Conservation (phyloP, 1,140 invertebrate species). For the Heliconius melpomene region DNA sequence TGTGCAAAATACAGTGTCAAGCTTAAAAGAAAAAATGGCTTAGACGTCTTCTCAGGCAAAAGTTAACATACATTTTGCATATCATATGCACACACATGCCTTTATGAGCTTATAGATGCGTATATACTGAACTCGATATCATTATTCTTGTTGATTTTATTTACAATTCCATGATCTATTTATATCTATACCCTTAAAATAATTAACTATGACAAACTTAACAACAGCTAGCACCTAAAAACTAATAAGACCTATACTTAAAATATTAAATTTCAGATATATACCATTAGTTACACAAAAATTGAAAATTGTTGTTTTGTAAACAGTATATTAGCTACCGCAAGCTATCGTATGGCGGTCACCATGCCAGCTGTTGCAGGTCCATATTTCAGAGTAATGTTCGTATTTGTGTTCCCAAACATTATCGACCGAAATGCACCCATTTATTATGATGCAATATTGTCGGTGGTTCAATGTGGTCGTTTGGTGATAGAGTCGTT, state of each 20-base stretch:
- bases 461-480: neutral
- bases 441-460: slow-evolving; percentile 10
- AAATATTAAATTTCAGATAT: neutral
- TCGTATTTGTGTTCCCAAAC: slow-evolving; percentile 36
- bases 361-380: slow-evolving; percentile 34
- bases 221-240: neutral
- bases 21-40: too few relatives aligned
- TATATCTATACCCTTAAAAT: too few relatives aligned
- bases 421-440: slow-evolving; percentile 32
- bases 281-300: neutral
- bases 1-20: too few relatives aligned
- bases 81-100: too few relatives aligned
- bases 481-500: neutral
- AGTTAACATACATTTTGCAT: too few relatives aligned
- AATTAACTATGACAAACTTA: neutral
- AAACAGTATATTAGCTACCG: slow-evolving; percentile 29
- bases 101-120: too few relatives aligned
- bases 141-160: too few relatives aligned
- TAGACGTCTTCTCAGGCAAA: too few relatives aligned
- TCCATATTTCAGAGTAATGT: slow-evolving; percentile 38
- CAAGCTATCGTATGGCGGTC: slow-evolving; percentile 34
- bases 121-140: too few relatives aligned
- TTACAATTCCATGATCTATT: too few relatives aligned
- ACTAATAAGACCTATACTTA: neutral
- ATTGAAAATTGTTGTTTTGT: slow-evolving; percentile 3